Conservation (phyloP, 1,140 invertebrate species). For the Agraylea sexmaculata region DNA sequence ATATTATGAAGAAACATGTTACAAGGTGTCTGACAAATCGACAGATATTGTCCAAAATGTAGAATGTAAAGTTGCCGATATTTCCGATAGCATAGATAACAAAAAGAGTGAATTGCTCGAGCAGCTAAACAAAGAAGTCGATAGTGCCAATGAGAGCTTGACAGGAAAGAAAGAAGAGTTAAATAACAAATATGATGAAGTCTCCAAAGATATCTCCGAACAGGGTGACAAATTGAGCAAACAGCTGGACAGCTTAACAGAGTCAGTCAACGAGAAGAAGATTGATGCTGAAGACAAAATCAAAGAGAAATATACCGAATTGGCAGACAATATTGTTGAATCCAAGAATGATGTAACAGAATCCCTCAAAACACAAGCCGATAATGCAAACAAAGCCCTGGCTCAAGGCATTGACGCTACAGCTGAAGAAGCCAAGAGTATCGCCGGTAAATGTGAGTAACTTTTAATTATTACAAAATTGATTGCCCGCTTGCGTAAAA, state of each 20-base stretch:
- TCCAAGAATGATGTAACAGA: constrained; percentile 25
- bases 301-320: constrained; percentile 1
- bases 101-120: constrained; percentile 13
- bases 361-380: constrained; percentile 14
- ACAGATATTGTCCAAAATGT: constrained; percentile 1
- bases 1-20: background rate
- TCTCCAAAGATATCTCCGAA: constrained; percentile 14
- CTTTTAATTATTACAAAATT: too few relatives aligned
- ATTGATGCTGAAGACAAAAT: background rate
- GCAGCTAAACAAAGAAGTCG: constrained; percentile 15
- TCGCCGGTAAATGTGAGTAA: constrained; percentile 16
- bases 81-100: constrained; percentile 5
- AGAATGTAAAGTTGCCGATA: constrained; percentile 12
- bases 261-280: background rate
- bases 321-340: constrained; percentile 17
- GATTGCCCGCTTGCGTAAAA: too few relatives aligned
- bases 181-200: constrained; percentile 15
- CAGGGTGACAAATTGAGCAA: constrained; percentile 16
- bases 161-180: constrained; percentile 17
- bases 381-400: background rate
- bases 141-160: constrained; percentile 19
- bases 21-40: constrained; percentile 5
- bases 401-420: constrained; percentile 7
- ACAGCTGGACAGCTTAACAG: constrained; percentile 1
- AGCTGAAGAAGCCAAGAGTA: constrained; percentile 10